Base-by-base conservation (phyloP, 1,140 invertebrate genomes). In the Papilio helenus region DNA sequence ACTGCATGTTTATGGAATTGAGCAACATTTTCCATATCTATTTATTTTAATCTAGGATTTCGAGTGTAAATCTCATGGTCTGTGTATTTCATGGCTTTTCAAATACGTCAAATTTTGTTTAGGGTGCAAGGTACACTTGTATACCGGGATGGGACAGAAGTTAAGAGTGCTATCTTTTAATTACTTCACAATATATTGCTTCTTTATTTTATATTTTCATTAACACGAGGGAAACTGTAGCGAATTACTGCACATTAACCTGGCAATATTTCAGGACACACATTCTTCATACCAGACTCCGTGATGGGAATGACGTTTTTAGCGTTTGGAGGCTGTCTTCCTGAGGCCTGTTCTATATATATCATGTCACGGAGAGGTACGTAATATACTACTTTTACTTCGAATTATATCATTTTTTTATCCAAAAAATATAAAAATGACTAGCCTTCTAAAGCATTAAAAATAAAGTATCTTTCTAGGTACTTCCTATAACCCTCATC, bases 241-340 rank as follows among this genome's bases (percentile, higher is more conserved):
- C 44, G 44, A 44, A 14, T 12, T 44, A 9, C 44, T 44, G 3
- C 34, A 34, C 34, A 34, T 3, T 34, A 34, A 55, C 0, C 4
- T 55, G 3, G 51, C 18, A 16, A 65, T 1, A 80, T 92, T 95
- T 79, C 83, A 97, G 97, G 97, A 74, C 95, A 96, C 81, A 97
- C 97, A 0, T 95, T 98, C 18, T 95, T 95, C 18, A 97, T 98
- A 68, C 96, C 97, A 0, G 97, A 98, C 88, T 97, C 98, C 5
- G 96, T 99, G 0, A 98, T 99, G 97, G 98, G 98, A 9, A 96
- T 99, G 82, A 99, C 98, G 0, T 97, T 99, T 79, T 90, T 99
- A 49, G 97, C 97, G 0, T 97, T 97, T 20, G 98, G 98, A 9
- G 98, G 98, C 3, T 98, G 97, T 86, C 96, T 99, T 87, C 98